These are phyloP conservation scores for Danio choprae DNA, from an alignment of 2,797 vertebrate genomes.

Conservation along the genomic window DNA sequence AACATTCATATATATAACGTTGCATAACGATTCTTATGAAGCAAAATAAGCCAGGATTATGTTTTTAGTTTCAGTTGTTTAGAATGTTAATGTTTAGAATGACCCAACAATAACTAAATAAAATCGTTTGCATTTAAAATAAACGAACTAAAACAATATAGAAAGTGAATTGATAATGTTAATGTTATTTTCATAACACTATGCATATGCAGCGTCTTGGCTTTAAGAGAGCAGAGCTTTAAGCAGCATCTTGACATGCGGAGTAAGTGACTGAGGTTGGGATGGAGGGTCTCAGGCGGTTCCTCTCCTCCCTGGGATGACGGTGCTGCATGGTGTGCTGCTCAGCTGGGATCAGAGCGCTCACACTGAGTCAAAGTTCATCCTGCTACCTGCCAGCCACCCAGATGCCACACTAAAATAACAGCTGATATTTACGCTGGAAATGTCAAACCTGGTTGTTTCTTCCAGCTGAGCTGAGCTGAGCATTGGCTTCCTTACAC, in stretches of 20 bases:
- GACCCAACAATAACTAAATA: no score
- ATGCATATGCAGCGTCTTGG: no score
- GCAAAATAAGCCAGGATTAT: no score
- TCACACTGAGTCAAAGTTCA: conserved; percentile 67
- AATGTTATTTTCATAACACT: no score
- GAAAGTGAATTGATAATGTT: no score
- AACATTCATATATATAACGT: no score
- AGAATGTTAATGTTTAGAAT: no score
- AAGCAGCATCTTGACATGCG: conserved; percentile 14
- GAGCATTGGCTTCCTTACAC: conserved; percentile 10
- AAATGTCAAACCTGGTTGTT: conserved; percentile 67
- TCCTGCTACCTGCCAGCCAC: conserved; percentile 55
- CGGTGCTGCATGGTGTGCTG: conserved; percentile 33
- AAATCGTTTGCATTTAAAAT: no score
- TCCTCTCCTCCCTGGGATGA: conserved; percentile 42
- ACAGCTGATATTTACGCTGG: conserved; percentile 66
- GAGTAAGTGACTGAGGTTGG: conserved; percentile 16
- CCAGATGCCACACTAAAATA: conserved; percentile 64
- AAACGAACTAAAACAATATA: no score
- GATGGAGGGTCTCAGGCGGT: conserved; percentile 38
- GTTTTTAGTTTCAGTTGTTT: no score
- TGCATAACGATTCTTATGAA: no score
- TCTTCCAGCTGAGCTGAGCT: conserved; percentile 57
- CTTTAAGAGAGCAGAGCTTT: neutral
- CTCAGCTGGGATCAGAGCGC: conserved; percentile 58